Evolutionary conservation across 2,888 invertebrate genomes (phyloP).

Genomic region (Thelaira solivaga): DNA sequence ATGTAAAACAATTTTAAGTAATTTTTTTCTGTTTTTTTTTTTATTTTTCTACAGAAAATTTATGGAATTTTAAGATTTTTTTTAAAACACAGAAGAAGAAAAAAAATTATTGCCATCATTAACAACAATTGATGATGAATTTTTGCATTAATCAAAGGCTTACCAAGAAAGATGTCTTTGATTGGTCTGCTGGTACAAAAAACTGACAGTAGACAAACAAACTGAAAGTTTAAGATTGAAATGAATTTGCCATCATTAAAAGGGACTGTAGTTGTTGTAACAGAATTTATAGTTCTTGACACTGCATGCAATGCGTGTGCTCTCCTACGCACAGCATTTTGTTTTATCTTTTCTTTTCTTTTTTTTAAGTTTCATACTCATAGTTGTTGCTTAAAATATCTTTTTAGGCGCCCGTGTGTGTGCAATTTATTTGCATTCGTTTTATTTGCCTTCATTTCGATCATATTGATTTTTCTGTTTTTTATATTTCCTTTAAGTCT

Average conservation of each 20-base stretch:
- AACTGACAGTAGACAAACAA: slow-evolving; percentile 36
- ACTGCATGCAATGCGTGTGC: background rate
- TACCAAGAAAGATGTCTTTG: slow-evolving; percentile 13
- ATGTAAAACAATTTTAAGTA: slow-evolving; percentile 32
- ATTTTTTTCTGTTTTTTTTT: background rate
- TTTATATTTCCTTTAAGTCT: too few relatives aligned
- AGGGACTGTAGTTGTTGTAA: background rate
- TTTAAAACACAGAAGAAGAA: slow-evolving; percentile 20
- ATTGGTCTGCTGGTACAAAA: slow-evolving; percentile 25
- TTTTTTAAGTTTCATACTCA: slow-evolving; percentile 1
- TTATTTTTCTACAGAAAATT: background rate
- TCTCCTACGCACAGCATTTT: slow-evolving; percentile 3
- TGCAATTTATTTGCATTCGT: too few relatives aligned
- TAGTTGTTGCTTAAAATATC: slow-evolving; percentile 44
- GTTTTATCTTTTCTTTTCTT: background rate
- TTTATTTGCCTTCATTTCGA: too few relatives aligned
- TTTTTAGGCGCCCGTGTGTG: too few relatives aligned
- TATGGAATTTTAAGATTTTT: slow-evolving; percentile 23
- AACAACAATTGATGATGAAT: slow-evolving; percentile 47
- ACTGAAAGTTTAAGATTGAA: background rate
- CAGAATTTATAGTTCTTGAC: too few relatives aligned
- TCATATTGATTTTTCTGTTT: slow-evolving; percentile 17
- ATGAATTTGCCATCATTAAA: background rate
- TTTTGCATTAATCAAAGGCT: slow-evolving; percentile 35
- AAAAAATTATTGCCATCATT: slow-evolving; percentile 24